Conservation (phyloP, 2,888 invertebrate species). For the Bugulina stolonifera region DNA sequence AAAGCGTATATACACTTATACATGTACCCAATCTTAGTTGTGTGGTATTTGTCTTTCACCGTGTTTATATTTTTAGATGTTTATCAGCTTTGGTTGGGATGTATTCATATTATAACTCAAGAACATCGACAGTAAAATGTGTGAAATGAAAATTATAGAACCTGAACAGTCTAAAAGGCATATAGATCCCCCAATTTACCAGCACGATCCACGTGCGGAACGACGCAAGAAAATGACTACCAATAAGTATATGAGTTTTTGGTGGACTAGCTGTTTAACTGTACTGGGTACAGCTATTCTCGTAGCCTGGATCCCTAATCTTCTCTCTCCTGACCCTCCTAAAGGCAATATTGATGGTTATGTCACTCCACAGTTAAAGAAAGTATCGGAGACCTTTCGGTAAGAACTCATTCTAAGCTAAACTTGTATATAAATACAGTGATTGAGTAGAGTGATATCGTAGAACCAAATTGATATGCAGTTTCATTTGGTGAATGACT, state of each 20-base stretch:
- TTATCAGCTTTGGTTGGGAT: too few relatives aligned
- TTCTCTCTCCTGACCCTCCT: conserved; percentile 19
- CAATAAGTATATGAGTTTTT: conserved; percentile 10
- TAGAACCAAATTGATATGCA: too few relatives aligned
- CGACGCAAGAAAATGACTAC: not conserved
- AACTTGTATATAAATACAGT: too few relatives aligned
- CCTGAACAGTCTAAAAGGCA: not conserved
- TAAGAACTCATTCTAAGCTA: too few relatives aligned
- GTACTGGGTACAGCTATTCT: conserved; percentile 5
- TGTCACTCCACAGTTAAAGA: conserved; percentile 5
- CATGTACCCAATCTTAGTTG: too few relatives aligned
- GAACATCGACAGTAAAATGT: not conserved
- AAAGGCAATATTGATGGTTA: conserved; percentile 22
- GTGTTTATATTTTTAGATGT: too few relatives aligned
- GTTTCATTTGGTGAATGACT: too few relatives aligned
- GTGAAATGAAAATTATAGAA: not conserved
- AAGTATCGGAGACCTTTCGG: conserved; percentile 14
- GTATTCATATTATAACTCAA: too few relatives aligned
- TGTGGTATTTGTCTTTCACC: too few relatives aligned
- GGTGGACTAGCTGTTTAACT: conserved; percentile 22
- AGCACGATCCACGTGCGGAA: too few relatives aligned
- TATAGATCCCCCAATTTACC: not conserved
- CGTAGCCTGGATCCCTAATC: conserved; percentile 18
- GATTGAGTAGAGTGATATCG: too few relatives aligned
- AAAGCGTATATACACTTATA: too few relatives aligned